Evolutionary conservation across 1,140 invertebrate species (phyloP).

Genomic region (Geopemphigus sp.): DNA sequence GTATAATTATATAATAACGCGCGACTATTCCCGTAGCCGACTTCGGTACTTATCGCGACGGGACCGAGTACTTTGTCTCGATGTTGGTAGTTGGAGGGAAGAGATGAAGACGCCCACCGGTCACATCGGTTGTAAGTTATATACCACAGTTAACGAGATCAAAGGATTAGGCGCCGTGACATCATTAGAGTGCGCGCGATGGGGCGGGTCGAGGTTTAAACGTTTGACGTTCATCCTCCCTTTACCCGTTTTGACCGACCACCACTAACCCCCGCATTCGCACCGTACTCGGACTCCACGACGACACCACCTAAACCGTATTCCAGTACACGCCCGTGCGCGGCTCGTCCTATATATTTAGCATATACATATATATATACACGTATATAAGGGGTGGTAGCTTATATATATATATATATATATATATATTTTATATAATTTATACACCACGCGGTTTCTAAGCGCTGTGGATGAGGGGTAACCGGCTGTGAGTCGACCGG

Average conservation of each 20-base stretch:
- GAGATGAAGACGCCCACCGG: not conserved
- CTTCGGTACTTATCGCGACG: not conserved
- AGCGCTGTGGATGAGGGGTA: too few species aligned
- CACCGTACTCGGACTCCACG: not conserved
- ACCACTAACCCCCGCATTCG: too few species aligned
- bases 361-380: too few species aligned
- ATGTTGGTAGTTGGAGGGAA: fast-evolving
- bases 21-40: not conserved
- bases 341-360: too few species aligned
- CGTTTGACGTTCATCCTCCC: slow-evolving; percentile 12
- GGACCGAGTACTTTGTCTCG: not conserved
- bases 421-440: not conserved
- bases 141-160: slow-evolving; percentile 35
- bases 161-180: slow-evolving; percentile 33
- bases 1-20: too few species aligned
- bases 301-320: not conserved
- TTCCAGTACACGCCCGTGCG: too few species aligned
- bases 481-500: not conserved
- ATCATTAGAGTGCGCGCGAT: slow-evolving; percentile 10
- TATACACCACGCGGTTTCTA: not conserved
- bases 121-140: slow-evolving; percentile 30
- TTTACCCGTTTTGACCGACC: not conserved
- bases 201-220: not conserved
- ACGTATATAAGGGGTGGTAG: too few species aligned
- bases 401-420: too few species aligned